Evolutionary conservation across 35 echinoderm and acorn worm species (phyloP).

Genomic region (Stichopus chloronotus): DNA sequence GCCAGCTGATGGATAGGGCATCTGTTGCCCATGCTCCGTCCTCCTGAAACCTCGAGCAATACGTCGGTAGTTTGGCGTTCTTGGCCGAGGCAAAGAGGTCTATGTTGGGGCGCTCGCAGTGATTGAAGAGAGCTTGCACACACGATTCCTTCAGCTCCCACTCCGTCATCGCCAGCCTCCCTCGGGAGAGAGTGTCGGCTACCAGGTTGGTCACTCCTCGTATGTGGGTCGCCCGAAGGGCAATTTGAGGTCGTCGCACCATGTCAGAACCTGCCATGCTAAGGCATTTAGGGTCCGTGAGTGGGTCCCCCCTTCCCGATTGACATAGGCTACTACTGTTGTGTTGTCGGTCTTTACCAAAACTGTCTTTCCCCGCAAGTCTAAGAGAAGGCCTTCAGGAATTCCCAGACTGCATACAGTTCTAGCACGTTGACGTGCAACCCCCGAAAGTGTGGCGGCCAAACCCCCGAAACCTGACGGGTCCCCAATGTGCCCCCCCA

Average conservation of each 20-base stretch:
- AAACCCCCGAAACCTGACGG: too few relatives aligned
- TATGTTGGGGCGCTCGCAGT: slow-evolving; percentile 19
- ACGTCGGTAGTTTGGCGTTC: slow-evolving; percentile 60
- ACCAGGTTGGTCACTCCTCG: slow-evolving; percentile 51
- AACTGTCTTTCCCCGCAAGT: too few relatives aligned
- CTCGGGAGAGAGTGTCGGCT: slow-evolving; percentile 55
- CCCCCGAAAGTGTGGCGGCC: too few relatives aligned
- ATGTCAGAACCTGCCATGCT: slow-evolving; percentile 27
- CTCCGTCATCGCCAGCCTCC: slow-evolving; percentile 8
- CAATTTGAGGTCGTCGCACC: slow-evolving; percentile 26
- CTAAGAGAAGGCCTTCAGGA: too few relatives aligned
- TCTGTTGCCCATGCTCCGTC: slow-evolving; percentile 46
- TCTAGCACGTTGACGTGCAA: not conserved
- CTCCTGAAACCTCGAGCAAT: slow-evolving; percentile 41
- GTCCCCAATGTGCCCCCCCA: too few relatives aligned
- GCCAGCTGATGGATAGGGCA: slow-evolving; percentile 67
- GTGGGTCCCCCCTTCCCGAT: not conserved
- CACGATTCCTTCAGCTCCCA: slow-evolving; percentile 18
- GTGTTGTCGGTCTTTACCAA: too few relatives aligned
- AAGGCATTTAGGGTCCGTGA: not conserved
- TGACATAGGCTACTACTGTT: slow-evolving; percentile 26
- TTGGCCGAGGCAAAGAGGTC: slow-evolving; percentile 50
- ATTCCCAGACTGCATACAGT: not conserved
- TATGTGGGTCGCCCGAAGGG: slow-evolving; percentile 45
- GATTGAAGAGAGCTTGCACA: not conserved